Evolutionary conservation across 2,888 invertebrate genomes (phyloP).

Genomic region (Metalampra italica): DNA sequence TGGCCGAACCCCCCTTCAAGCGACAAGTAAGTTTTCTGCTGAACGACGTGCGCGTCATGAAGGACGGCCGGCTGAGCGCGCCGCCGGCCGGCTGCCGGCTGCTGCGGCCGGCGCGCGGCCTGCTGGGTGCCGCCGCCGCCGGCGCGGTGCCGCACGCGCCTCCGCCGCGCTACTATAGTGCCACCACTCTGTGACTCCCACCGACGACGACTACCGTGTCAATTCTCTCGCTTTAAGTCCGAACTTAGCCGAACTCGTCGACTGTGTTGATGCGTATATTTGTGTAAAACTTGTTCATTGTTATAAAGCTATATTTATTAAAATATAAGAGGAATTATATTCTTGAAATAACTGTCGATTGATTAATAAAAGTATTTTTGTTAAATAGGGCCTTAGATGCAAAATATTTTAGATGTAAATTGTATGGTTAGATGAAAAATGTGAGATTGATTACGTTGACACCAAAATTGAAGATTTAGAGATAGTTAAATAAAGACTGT

Average conservation of each 20-base stretch:
- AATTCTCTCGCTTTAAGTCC: constrained; percentile 73
- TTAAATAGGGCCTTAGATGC: constrained; percentile 72
- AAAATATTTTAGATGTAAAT: constrained; percentile 63
- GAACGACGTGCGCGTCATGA: constrained; percentile 88
- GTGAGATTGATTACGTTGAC: constrained; percentile 65
- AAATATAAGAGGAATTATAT: constrained; percentile 66
- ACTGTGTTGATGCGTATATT: constrained; percentile 72
- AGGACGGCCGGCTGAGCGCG: constrained; percentile 80
- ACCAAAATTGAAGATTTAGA: constrained; percentile 58
- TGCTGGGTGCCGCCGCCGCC: constrained; percentile 25
- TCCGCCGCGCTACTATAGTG: constrained; percentile 47
- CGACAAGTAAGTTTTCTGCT: constrained; percentile 92
- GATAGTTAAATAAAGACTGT: constrained; percentile 71
- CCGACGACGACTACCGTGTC: constrained; percentile 58
- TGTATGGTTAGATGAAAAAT: constrained; percentile 60
- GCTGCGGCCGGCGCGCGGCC: constrained; percentile 16
- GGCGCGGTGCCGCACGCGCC: constrained; percentile 33
- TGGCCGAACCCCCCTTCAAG: constrained; percentile 83
- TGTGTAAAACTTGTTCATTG: constrained; percentile 72
- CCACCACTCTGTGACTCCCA: constrained; percentile 58
- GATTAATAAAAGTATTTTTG: constrained; percentile 61
- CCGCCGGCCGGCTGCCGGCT: constrained; percentile 39
- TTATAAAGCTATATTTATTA: constrained; percentile 72
- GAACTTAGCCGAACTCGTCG: constrained; percentile 62
- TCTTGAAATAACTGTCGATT: constrained; percentile 62